Conservation (phyloP, 2,888 invertebrate genomes). For the Eupithecia insigniata region DNA sequence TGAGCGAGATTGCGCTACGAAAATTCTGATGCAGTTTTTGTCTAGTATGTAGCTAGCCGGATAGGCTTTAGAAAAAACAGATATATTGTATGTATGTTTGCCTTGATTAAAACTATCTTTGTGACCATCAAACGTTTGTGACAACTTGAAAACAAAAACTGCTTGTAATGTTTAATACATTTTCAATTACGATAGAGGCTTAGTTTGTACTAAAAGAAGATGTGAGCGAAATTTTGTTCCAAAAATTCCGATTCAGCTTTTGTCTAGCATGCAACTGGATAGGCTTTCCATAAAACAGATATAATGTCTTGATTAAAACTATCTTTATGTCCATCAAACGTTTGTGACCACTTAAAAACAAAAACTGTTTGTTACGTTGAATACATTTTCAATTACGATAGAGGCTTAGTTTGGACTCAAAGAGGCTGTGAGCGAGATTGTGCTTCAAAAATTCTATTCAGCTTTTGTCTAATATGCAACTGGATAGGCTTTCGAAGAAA, state of each 20-base stretch:
- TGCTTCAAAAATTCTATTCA: background rate
- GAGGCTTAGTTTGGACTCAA: conserved; percentile 23
- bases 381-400: conserved; percentile 51
- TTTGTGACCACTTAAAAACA: conserved; percentile 59
- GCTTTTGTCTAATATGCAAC: background rate
- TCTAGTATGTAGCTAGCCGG: background rate
- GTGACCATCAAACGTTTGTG: no score
- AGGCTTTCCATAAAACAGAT: no score
- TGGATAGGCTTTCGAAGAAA: background rate
- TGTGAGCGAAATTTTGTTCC: no score
- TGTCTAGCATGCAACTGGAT: no score
- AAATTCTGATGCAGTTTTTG: background rate
- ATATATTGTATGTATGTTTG: no score
- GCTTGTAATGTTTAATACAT: no score
- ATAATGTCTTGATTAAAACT: no score
- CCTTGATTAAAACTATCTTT: background rate
- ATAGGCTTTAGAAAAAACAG: background rate
- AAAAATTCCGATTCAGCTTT: no score
- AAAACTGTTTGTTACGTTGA: conserved; percentile 45
- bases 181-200: no score
- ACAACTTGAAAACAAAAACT: no score
- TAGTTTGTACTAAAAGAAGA: no score
- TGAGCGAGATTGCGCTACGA: background rate
- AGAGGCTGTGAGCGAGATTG: background rate
- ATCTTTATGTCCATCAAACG: conserved; percentile 54